Base-by-base conservation (phyloP, 2,797 vertebrate genomes). In the Myotis pilosus region DNA sequence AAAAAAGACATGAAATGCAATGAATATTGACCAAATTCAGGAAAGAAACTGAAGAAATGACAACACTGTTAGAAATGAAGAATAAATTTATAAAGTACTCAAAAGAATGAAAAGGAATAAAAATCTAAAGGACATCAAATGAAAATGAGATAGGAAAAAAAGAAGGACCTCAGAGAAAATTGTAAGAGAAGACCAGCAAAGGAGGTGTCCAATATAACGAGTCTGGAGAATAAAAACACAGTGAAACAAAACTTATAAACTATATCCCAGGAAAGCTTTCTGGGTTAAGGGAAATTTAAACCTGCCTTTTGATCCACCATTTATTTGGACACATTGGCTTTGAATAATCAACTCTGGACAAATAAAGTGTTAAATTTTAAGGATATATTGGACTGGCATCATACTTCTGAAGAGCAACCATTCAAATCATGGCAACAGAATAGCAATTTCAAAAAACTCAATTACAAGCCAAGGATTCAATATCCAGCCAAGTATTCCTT, bases 1-100 rank as follows among this genome's bases (percentile, higher is more conserved):
- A 3, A 72, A 72, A 44, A 68, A 8, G 49, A n/a, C 0, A 44
- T 36, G 57, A 95, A 91, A 66, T 71, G 1, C 23, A 83, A 2
- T n/a, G 44, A 76, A 51, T 88, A 19, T 80, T 71, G n/a, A 44
- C 80, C 33, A 47, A 79, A 71, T 10, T 79, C 17, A 75, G 66
- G n/a, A 64, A 92, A 85, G 47, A 94, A 57, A 47, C 5, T 51
- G 8, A 74, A 87, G 71, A 75, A 93, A 87, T 47, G 76, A 75
- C 36, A 72, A 83, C 74, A 47, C 19, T 94, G 1, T 86, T 94
- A 28, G 16, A 84, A 71, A n/a, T 62, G 49, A 85, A 87, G 23
- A 91, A 44, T 38, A 81, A 64, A 71, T 64, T 69, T 75, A 57
- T 49, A 74, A 74, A 85, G 72, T 86, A 10, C 17, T 88, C 19